These are phyloP conservation scores for Gorsachius goisagi DNA, from an alignment of 2,113 vertebrate species.

Conservation along the genomic window DNA sequence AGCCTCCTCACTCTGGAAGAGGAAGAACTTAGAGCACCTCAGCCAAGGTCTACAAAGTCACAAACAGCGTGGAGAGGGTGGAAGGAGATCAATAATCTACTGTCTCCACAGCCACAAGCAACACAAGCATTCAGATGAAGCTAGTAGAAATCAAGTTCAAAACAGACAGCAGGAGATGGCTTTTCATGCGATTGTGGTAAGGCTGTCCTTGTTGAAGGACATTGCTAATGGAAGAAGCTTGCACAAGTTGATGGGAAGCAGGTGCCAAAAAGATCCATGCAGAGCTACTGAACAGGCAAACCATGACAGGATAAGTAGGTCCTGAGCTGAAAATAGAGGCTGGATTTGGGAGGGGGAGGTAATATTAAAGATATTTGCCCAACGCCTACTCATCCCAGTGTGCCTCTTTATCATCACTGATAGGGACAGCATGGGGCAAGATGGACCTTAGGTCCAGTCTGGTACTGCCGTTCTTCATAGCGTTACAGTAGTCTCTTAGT, in stretches of 20 bases:
- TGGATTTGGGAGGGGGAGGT: background rate
- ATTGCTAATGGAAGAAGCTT: background rate
- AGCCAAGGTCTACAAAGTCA: background rate
- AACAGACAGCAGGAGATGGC: background rate
- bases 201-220: background rate
- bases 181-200: background rate
- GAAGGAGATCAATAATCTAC: background rate
- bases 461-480: background rate
- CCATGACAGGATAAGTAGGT: background rate
- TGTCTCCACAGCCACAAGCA: background rate
- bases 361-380: background rate
- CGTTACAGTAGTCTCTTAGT: rapidly evolving
- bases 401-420: background rate
- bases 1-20: background rate
- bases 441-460: background rate
- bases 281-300: background rate
- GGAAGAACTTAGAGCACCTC: background rate
- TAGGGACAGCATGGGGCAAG: rapidly evolving
- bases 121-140: background rate
- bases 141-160: background rate
- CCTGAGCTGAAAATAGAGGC: background rate
- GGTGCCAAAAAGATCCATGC: background rate
- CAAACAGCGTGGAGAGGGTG: background rate
- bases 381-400: rapidly evolving
- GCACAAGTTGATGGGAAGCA: background rate